These are phyloP conservation scores for Halcyon chelicuti DNA, from an alignment of 2,797 vertebrate genomes.

Conservation along the genomic window DNA sequence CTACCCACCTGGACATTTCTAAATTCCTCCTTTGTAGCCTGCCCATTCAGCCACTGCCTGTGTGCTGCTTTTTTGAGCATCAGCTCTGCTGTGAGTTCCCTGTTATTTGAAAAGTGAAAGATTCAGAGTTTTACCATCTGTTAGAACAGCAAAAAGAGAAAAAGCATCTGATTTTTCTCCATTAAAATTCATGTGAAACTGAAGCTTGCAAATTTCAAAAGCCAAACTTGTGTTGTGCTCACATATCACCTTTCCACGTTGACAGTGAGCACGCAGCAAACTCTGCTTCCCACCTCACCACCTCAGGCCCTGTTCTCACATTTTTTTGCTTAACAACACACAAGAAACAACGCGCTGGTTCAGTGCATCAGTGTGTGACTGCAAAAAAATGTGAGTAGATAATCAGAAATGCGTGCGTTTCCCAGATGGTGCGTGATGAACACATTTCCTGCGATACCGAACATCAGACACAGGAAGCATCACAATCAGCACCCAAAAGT, in stretches of 20 bases:
- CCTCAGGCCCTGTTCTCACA: background rate
- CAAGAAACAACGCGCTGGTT: background rate
- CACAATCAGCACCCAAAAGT: constrained; percentile 8
- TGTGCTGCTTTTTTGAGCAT: background rate
- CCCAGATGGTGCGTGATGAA: constrained; percentile 48
- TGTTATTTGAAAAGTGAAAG: background rate
- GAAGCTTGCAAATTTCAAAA: background rate
- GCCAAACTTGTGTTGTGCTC: background rate
- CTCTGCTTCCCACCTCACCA: background rate
- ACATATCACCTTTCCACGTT: background rate
- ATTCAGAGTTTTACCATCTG: background rate
- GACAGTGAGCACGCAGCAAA: background rate
- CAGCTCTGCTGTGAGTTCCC: background rate
- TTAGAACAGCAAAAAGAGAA: background rate
- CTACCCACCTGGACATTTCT: background rate
- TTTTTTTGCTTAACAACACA: background rate
- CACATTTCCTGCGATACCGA: constrained; percentile 67
- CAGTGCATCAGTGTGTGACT: background rate
- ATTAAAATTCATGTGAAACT: background rate
- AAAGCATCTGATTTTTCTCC: background rate
- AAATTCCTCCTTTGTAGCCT: background rate
- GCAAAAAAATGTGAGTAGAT: background rate
- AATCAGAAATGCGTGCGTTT: constrained; percentile 33
- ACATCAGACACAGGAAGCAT: constrained; percentile 74
- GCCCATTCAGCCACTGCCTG: background rate